Percentiles rank a stretch among this genome's conserved stretches.
Evolutionary conservation across 1,140 invertebrate genomes (phyloP).

Genomic region (Mylabris phalerata): DNA sequence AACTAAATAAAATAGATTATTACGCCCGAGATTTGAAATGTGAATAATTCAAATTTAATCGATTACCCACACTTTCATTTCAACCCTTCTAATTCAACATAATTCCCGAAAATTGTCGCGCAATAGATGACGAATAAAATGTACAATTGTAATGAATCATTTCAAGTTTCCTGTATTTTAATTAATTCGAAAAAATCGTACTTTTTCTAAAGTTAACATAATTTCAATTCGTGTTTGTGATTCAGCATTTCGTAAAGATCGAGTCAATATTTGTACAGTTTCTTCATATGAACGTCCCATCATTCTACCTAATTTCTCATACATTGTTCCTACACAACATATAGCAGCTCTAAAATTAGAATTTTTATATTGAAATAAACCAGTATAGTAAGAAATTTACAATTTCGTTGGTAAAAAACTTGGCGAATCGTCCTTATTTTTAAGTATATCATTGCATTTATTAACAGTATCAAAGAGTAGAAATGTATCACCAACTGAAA

Average conservation of each 20-base stretch:
- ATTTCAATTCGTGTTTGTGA: conserved; percentile 95
- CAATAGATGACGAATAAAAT: too few relatives aligned
- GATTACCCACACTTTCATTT: too few relatives aligned
- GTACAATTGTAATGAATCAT: conserved; percentile 37
- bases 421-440: conserved; percentile 95
- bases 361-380: conserved; percentile 11
- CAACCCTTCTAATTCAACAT: too few relatives aligned
- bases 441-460: conserved; percentile 95
- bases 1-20: too few relatives aligned
- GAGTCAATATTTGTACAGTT: conserved; percentile 87
- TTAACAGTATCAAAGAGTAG: conserved; percentile 96
- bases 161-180: neutral
- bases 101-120: too few relatives aligned
- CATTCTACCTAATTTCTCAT: conserved; percentile 95
- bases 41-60: too few relatives aligned
- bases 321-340: conserved; percentile 93
- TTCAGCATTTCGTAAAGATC: conserved; percentile 89
- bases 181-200: conserved; percentile 25
- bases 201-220: conserved; percentile 92
- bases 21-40: too few relatives aligned
- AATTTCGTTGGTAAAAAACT: conserved; percentile 87
- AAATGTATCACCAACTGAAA: conserved; percentile 96
- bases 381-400: conserved; percentile 57
- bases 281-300: conserved; percentile 98
- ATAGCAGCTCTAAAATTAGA: conserved; percentile 78